Evolutionary conservation across 2,888 invertebrate species (phyloP), one percentile per base, ranked within the genome.

Genomic region (Crioceris asparagi): DNA sequence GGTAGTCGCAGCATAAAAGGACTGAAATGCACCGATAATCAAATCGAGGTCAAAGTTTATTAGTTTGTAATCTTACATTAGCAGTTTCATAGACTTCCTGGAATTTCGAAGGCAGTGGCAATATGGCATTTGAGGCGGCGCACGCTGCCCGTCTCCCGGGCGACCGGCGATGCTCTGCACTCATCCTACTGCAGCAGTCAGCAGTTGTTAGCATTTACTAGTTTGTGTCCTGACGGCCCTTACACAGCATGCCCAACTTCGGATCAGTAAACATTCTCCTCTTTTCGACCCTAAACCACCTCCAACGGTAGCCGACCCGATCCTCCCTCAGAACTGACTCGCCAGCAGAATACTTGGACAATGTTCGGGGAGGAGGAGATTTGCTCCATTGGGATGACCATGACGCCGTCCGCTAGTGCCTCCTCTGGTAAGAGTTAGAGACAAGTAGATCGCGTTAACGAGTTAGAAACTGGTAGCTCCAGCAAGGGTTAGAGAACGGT

Each of bases 301-400:
- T 25, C 25, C 25, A 25, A n/a, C 3, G 4, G n/a, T 12, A 7
- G 10, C 21, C 25, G 25, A 11, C 25, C 25, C n/a, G n/a, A n/a
- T n/a, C n/a, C n/a, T n/a, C n/a, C n/a, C n/a, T n/a, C n/a, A n/a
- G n/a, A n/a, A n/a, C n/a, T n/a, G n/a, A n/a, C n/a, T n/a, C n/a
- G n/a, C n/a, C n/a, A n/a, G n/a, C n/a, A n/a, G n/a, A n/a, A n/a
- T n/a, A n/a, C n/a, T n/a, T n/a, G n/a, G n/a, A n/a, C n/a, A n/a
- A 77, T 79, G 77, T 81, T 79, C 78, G 77, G 76, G 53, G 75
- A 75, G 52, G 75, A 74, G 51, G 84, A 84, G 71, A 85, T 85
- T 63, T 85, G 77, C 65, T 83, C 86, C 55, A 85, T 86, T 63
- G 86, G 84, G 62, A 86, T 86, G 85, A 80, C 77, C 45, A 71